phyloP scores from a whole-genome alignment of 2,888 invertebrate genomes.

The Parascotia fuliginaria region DNA sequence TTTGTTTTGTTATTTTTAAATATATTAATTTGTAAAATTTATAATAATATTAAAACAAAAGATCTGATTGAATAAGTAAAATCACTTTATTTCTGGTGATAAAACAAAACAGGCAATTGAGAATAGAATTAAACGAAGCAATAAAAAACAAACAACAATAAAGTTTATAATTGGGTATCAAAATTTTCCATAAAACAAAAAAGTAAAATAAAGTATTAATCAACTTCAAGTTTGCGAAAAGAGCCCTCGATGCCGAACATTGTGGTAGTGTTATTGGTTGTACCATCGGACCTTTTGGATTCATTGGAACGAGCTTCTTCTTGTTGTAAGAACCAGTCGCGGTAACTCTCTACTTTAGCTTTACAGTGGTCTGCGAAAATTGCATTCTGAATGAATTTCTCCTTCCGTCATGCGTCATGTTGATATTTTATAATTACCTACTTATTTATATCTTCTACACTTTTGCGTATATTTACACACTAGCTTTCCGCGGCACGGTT shows the following conservation, averaged over 20 bases:
- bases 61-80: no score
- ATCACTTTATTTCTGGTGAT: no score
- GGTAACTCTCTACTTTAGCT: constrained; percentile 66
- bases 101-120: background rate
- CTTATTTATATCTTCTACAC: no score
- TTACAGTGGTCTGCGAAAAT: constrained; percentile 56
- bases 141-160: background rate
- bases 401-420: background rate
- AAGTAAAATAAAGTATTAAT: constrained; percentile 51
- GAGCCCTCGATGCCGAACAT: constrained; percentile 73
- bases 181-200: background rate
- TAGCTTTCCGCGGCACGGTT: no score
- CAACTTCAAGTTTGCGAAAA: constrained; percentile 80
- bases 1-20: no score
- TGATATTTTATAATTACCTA: no score
- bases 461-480: no score
- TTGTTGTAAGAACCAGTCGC: constrained; percentile 53
- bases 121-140: background rate
- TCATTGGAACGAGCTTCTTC: constrained; percentile 78
- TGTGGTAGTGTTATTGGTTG: constrained; percentile 57
- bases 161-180: background rate
- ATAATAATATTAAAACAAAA: no score
- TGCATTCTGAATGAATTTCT: constrained; percentile 11
- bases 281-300: constrained; percentile 73
- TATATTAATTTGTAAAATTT: no score